Evolutionary conservation across 2,888 invertebrate species (phyloP), one percentile per base, ranked within the genome.

Genomic region (Eucera pruinosa): DNA sequence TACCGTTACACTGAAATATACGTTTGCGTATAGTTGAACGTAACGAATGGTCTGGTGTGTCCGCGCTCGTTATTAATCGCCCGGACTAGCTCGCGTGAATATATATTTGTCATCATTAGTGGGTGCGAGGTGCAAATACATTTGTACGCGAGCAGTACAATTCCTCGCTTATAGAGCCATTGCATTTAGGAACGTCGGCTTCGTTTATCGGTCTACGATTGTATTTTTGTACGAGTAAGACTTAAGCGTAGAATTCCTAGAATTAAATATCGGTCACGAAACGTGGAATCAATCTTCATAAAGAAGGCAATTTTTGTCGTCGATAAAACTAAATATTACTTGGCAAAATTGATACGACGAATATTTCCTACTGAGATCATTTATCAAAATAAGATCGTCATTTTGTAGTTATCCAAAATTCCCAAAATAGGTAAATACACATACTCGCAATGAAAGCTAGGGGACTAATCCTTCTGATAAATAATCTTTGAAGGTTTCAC

Each of bases 91-190:
- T 76, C 69, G 73, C 71, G 52, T 66, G 78, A 67, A 67, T 78
- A 82, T 72, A 69, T 82, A 84, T 84, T 84, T 84, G 84, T 84
- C 84, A 84, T 84, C 84, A 84, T 84, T 84, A 84, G 80, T 52
- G 78, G 76, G 65, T 48, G 68, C 72, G 65, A 75, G 70, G 64
- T 50, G 67, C 71, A 70, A 41, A 78, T 84, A 78, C 74, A 72
- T 80, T 78, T 80, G 67, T 80, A 77, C 55, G 50, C 41, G 58
- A 30, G 25, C 61, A 70, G 57, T 47, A 78, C 71, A 81, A 83
- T 83, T 72, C 78, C 39, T 55, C 50, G 65, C 52, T 64, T 75
- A 69, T 60, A 61, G 66, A 72, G 74, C 25, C 65, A 57, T 75
- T 72, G 61, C 79, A 27, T 79, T 62, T 71, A 65, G 55, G 65